phyloP scores from a whole-genome alignment of 2,113 vertebrate species.

The Struthidea cinerea region DNA sequence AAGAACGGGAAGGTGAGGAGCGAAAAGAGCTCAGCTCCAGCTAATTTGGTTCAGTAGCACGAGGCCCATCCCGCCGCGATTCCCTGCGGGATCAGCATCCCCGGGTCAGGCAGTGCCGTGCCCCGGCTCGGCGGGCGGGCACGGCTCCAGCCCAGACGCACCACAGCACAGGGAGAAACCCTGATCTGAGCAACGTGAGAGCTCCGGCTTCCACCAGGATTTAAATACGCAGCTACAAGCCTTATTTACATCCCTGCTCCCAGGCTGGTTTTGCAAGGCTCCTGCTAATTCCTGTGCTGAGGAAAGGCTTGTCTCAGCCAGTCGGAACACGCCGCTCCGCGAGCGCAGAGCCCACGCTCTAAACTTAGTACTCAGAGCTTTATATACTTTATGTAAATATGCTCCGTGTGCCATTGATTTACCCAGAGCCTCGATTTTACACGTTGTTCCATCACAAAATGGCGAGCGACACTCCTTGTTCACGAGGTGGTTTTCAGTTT shows the following conservation, averaged over 20 bases:
- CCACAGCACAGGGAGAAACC: background rate
- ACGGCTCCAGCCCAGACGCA: background rate
- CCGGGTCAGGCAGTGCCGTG: background rate
- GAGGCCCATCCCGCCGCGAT: rapidly evolving
- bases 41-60: background rate
- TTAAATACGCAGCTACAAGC: background rate
- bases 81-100: background rate
- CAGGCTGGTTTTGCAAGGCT: background rate
- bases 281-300: background rate
- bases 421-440: background rate
- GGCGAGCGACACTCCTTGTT: background rate
- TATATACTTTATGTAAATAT: slow-evolving; percentile 32
- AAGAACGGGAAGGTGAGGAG: background rate
- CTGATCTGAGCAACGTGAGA: rapidly evolving
- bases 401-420: slow-evolving; percentile 28
- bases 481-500: background rate
- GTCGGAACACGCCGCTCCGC: background rate
- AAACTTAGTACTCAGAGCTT: slow-evolving; percentile 41
- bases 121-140: rapidly evolving
- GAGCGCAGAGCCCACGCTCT: background rate
- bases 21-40: background rate
- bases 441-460: background rate
- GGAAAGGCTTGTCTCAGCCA: slow-evolving; percentile 2
- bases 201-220: background rate
- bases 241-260: background rate